phyloP scores from a whole-genome alignment of 2,888 invertebrate species.

The Tinea trinotella region DNA sequence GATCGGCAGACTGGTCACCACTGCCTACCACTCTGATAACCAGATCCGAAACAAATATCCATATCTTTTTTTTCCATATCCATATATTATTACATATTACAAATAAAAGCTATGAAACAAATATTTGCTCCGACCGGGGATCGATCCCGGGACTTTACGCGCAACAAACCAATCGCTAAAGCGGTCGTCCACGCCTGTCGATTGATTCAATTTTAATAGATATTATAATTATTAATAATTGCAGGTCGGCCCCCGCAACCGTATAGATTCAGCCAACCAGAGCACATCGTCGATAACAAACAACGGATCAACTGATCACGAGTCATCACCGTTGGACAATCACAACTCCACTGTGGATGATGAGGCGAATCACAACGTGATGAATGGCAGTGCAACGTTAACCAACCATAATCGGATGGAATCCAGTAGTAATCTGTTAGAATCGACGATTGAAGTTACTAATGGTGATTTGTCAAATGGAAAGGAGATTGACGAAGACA shows the following conservation, averaged over 20 bases:
- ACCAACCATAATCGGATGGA: conserved; percentile 30
- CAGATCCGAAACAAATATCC: too few relatives aligned
- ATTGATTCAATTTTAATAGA: too few relatives aligned
- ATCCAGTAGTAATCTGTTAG: neutral
- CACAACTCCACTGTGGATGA: conserved; percentile 32
- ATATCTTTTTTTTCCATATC: too few relatives aligned
- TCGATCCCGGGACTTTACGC: too few relatives aligned
- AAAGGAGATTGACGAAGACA: conserved; percentile 41
- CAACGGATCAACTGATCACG: conserved; percentile 30
- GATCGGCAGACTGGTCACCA: too few relatives aligned
- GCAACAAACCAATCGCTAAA: too few relatives aligned
- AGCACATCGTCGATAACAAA: conserved; percentile 24
- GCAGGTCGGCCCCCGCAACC: conserved; percentile 4
- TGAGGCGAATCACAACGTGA: conserved; percentile 32
- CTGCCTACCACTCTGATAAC: too few relatives aligned
- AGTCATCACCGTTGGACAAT: conserved; percentile 31
- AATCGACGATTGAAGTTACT: conserved; percentile 25
- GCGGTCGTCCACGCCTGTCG: too few relatives aligned
- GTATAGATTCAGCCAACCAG: conserved; percentile 8
- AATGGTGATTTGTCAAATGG: conserved; percentile 30
- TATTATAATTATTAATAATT: neutral
- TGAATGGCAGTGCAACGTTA: conserved; percentile 18
- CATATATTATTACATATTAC: too few relatives aligned
- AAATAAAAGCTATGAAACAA: too few relatives aligned
- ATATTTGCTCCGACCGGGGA: too few relatives aligned